Percentiles rank a stretch among this genome's conserved stretches.
Evolutionary conservation across 2,888 invertebrate species (phyloP).

Genomic region (Helleia helle): DNA sequence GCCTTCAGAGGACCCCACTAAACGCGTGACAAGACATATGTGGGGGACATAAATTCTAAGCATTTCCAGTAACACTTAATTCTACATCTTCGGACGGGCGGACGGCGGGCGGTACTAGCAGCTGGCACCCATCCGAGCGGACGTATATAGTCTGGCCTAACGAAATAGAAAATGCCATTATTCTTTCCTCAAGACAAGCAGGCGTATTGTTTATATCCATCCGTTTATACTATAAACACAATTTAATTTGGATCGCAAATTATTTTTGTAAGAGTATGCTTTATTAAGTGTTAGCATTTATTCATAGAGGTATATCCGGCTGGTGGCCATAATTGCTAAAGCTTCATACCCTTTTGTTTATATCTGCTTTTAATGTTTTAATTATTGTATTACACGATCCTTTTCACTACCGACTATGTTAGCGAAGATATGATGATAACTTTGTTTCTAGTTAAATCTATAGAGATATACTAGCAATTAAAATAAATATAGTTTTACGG

Average conservation of each 20-base stretch:
- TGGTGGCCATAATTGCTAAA: too few relatives aligned
- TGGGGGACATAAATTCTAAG: conserved; percentile 29
- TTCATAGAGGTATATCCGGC: too few relatives aligned
- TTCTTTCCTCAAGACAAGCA: conserved; percentile 64
- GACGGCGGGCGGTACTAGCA: conserved; percentile 39
- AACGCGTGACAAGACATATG: conserved; percentile 21
- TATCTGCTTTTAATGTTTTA: too few relatives aligned
- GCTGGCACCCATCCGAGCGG: conserved; percentile 64
- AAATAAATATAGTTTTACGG: too few relatives aligned
- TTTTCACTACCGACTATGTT: too few relatives aligned
- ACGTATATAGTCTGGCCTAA: conserved; percentile 55
- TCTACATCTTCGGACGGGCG: conserved; percentile 43
- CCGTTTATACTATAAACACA: conserved; percentile 43
- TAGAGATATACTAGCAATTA: too few relatives aligned
- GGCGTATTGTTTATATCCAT: conserved; percentile 35
- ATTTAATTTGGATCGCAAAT: conserved; percentile 1
- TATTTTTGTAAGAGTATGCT: too few relatives aligned
- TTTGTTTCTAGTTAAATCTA: too few relatives aligned
- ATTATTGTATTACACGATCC: too few relatives aligned
- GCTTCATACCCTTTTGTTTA: too few relatives aligned
- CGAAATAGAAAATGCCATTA: conserved; percentile 72
- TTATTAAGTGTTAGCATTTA: too few relatives aligned
- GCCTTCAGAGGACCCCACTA: conserved; percentile 17
- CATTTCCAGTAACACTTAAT: conserved; percentile 41
- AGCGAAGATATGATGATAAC: too few relatives aligned